Evolutionary conservation across 2,888 invertebrate species (phyloP).

Genomic region (Papilio protenor): DNA sequence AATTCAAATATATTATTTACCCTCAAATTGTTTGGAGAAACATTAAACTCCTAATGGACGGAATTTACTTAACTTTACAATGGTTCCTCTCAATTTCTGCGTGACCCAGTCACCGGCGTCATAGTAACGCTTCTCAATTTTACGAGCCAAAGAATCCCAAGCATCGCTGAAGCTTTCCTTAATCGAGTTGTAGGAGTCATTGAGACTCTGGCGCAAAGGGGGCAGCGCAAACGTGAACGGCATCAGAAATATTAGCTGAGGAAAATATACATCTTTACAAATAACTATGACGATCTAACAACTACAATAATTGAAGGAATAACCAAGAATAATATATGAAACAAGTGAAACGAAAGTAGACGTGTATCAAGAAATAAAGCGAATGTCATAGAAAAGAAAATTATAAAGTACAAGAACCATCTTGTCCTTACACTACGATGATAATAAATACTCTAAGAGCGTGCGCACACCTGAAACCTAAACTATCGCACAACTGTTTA

Average conservation of each 20-base stretch:
- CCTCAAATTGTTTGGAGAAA: constrained; percentile 10
- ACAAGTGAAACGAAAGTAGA: too few species aligned
- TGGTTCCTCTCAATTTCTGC: constrained; percentile 13
- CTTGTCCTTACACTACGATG: too few species aligned
- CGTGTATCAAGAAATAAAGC: too few species aligned
- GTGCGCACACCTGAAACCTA: too few species aligned
- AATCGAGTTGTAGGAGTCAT: constrained; percentile 4
- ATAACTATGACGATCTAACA: neutral
- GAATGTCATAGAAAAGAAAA: too few species aligned
- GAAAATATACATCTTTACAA: neutral
- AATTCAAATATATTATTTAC: constrained; percentile 23
- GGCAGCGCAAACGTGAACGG: constrained; percentile 14
- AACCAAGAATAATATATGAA: neutral
- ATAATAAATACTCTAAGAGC: too few species aligned
- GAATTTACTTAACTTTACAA: constrained; percentile 21
- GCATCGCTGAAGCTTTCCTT: constrained; percentile 4
- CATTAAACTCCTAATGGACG: constrained; percentile 20
- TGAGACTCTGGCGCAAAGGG: neutral
- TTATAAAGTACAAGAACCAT: too few species aligned
- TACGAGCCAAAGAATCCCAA: constrained; percentile 14
- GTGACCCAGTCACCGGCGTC: constrained; percentile 30
- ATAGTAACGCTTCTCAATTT: constrained; percentile 30
- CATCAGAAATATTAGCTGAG: constrained; percentile 2
- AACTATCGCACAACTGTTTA: too few species aligned
- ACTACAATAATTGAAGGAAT: neutral